Evolutionary conservation across 1,140 invertebrate species (phyloP).

Genomic region (Heliconius eleuchia): DNA sequence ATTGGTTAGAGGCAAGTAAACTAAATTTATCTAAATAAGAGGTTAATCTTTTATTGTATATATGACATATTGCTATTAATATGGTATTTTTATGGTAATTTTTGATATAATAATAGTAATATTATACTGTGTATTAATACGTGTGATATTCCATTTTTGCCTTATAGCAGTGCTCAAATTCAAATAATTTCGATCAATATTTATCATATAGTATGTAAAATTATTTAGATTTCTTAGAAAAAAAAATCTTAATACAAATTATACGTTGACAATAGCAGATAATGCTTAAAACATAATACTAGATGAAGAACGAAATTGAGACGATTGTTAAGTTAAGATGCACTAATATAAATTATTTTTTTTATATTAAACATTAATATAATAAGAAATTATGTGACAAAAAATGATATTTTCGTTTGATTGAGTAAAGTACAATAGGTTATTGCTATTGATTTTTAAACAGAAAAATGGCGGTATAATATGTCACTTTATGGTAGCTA

Average conservation of each 20-base stretch:
- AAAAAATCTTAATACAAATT: neutral
- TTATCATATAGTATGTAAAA: neutral
- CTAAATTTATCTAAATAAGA: too few relatives aligned
- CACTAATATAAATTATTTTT: conserved; percentile 5
- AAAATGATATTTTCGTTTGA: neutral
- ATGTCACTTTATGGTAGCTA: conserved; percentile 51
- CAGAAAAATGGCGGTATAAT: conserved; percentile 2
- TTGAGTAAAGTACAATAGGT: neutral
- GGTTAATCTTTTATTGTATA: too few relatives aligned
- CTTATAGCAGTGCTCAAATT: conserved; percentile 1
- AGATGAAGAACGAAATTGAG: neutral
- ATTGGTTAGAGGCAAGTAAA: too few relatives aligned
- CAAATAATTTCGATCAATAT: conserved; percentile 3
- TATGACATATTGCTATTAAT: neutral
- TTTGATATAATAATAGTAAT: neutral
- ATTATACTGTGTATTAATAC: neutral
- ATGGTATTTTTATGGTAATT: neutral
- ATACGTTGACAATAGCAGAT: neutral
- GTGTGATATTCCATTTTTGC: neutral
- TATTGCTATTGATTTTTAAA: neutral
- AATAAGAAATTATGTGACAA: neutral
- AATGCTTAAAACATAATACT: neutral
- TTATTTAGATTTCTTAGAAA: neutral
- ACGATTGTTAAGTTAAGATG: neutral
- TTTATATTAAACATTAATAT: neutral